phyloP scores from a whole-genome alignment of 2,113 vertebrate genomes.

The Myiopsitta monachus region DNA sequence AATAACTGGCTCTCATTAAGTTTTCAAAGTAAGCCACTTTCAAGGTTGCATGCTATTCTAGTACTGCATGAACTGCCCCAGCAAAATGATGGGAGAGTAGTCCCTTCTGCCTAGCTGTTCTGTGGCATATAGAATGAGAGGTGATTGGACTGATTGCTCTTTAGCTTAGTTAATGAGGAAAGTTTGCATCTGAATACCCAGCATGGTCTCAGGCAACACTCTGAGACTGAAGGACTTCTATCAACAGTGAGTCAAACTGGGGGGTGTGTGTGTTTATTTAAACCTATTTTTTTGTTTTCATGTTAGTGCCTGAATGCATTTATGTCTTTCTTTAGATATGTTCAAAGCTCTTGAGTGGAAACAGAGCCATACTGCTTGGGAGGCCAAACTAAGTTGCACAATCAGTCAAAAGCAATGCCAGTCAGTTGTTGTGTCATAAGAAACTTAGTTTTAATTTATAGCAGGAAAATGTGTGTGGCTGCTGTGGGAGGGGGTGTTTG shows the following conservation, averaged over 20 bases:
- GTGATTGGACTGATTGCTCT: not conserved
- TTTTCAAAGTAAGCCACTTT: not conserved
- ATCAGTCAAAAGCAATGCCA: not conserved
- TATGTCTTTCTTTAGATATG: not conserved
- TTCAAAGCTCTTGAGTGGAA: not conserved
- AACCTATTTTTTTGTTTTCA: not conserved
- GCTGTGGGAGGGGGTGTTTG: not conserved
- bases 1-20: not conserved
- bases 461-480: not conserved
- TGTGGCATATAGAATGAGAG: not conserved
- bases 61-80: not conserved
- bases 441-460: not conserved
- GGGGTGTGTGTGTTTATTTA: not conserved
- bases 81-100: not conserved
- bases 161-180: not conserved
- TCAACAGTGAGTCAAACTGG: not conserved
- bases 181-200: not conserved
- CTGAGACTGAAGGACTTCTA: not conserved
- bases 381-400: not conserved
- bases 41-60: not conserved
- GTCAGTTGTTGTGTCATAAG: not conserved
- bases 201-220: not conserved
- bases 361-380: not conserved
- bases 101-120: not conserved
- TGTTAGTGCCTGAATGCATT: not conserved